phyloP scores from a whole-genome alignment of 2,888 invertebrate species.

The Stegana nigrithorax region DNA sequence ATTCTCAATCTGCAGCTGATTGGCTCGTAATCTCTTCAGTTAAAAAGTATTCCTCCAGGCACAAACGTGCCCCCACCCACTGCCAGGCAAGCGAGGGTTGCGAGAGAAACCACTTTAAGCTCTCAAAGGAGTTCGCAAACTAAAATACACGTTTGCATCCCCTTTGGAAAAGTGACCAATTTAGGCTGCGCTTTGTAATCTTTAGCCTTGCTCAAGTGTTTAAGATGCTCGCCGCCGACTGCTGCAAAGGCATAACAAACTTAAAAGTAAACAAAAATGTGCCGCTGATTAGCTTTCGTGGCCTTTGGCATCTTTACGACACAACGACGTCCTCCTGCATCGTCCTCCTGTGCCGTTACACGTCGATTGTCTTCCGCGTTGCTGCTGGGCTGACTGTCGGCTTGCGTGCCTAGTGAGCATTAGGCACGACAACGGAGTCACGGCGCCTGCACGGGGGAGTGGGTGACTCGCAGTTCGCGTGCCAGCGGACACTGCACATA shows the following conservation, averaged over 20 bases:
- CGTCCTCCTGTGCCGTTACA: neutral
- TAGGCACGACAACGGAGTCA: neutral
- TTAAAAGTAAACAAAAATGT: neutral
- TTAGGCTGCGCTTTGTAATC: neutral
- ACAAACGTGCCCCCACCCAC: too few species aligned
- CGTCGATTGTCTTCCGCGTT: neutral
- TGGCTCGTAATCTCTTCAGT: too few species aligned
- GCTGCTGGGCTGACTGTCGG: neutral
- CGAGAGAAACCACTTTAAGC: too few species aligned
- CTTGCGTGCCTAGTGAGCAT: constrained; percentile 6
- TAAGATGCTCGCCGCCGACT: neutral
- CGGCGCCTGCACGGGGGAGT: neutral
- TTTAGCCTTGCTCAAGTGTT: neutral
- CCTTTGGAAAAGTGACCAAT: neutral
- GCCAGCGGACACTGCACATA: too few species aligned
- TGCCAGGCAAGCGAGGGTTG: too few species aligned
- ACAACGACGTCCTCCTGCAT: neutral
- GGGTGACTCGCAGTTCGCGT: too few species aligned
- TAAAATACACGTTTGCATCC: neutral
- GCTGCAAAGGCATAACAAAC: neutral
- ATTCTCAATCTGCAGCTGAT: too few species aligned
- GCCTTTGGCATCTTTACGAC: constrained; percentile 1
- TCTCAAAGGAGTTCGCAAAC: neutral
- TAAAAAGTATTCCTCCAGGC: too few species aligned
- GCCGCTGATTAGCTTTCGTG: constrained; percentile 7